A percentile compares a stretch with the other conserved stretches of the same genome.
Evolutionary conservation across 2,113 vertebrate species (phyloP).

Genomic region (Zosterops pallidus): DNA sequence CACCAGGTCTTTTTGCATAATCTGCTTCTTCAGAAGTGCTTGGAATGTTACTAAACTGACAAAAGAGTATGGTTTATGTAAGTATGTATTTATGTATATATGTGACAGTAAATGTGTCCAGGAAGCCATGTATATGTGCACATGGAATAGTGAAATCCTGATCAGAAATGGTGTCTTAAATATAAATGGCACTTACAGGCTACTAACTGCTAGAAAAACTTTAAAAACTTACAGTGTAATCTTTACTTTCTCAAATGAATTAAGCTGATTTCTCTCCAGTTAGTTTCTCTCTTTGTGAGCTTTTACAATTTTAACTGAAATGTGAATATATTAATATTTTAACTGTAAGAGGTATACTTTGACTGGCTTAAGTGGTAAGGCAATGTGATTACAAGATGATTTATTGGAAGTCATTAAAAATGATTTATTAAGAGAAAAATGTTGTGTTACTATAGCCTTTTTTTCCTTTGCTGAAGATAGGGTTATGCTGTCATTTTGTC

Average conservation of each 20-base stretch:
- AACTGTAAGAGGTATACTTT: slow-evolving; percentile 49
- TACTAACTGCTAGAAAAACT: not conserved
- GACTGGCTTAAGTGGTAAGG: slow-evolving; percentile 66
- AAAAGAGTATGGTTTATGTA: slow-evolving; percentile 13
- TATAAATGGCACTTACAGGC: not conserved
- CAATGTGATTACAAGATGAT: slow-evolving; percentile 65
- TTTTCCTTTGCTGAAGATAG: not conserved
- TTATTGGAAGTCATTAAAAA: slow-evolving; percentile 68
- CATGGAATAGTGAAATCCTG: not conserved
- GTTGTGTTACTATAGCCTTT: slow-evolving; percentile 34
- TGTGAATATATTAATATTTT: slow-evolving; percentile 67
- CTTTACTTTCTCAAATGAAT: slow-evolving; percentile 34
- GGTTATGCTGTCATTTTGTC: not conserved
- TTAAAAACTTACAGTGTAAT: not conserved
- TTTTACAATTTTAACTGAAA: slow-evolving; percentile 43
- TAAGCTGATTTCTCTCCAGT: slow-evolving; percentile 8
- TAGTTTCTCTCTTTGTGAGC: slow-evolving; percentile 35
- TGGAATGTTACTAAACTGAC: slow-evolving; percentile 28
- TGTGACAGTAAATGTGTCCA: not conserved
- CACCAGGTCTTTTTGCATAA: slow-evolving; percentile 36
- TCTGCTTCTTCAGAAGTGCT: slow-evolving; percentile 24
- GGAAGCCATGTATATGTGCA: not conserved
- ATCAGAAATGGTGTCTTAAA: not conserved
- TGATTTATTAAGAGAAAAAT: slow-evolving; percentile 68
- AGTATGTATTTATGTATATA: not conserved